These are phyloP conservation scores for Ceuthmochares aereus DNA, from an alignment of 2,113 vertebrate species.

Conservation along the genomic window DNA sequence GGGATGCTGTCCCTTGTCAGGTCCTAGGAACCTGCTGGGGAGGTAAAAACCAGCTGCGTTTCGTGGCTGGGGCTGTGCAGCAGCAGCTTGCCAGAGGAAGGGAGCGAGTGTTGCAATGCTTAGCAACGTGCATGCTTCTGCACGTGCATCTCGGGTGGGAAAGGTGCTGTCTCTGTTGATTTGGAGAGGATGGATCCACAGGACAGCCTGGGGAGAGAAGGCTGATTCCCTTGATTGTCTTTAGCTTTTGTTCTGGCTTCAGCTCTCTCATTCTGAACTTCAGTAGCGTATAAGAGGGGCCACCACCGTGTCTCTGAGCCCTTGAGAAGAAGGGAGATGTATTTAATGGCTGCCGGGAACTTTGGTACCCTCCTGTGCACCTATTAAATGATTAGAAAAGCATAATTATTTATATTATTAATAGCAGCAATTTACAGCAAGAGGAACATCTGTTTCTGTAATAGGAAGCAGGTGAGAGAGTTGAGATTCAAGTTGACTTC, in stretches of 20 bases:
- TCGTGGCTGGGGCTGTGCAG: neutral
- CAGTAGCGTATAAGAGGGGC: neutral
- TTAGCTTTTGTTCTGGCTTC: neutral
- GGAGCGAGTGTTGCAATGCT: neutral
- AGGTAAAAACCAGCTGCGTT: neutral
- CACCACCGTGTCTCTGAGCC: neutral
- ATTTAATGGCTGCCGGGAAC: neutral
- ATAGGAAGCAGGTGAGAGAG: conserved; percentile 43
- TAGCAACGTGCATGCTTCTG: fast-evolving
- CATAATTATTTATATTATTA: conserved; percentile 50
- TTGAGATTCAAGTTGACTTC: neutral
- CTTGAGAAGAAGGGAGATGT: neutral
- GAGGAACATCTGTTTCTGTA: conserved; percentile 36
- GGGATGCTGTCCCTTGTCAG: neutral
- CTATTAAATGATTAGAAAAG: conserved; percentile 45
- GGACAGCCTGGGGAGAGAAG: neutral
- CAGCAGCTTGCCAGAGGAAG: neutral
- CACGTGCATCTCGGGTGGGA: fast-evolving
- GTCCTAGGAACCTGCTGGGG: neutral
- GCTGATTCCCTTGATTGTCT: neutral
- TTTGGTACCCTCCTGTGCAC: conserved; percentile 26
- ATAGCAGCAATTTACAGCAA: conserved; percentile 43
- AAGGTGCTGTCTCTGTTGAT: neutral
- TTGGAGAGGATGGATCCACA: neutral
- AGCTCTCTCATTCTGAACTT: neutral